Conservation (phyloP, 2,113 vertebrate species). For the Brachionichthys hirsutus region DNA sequence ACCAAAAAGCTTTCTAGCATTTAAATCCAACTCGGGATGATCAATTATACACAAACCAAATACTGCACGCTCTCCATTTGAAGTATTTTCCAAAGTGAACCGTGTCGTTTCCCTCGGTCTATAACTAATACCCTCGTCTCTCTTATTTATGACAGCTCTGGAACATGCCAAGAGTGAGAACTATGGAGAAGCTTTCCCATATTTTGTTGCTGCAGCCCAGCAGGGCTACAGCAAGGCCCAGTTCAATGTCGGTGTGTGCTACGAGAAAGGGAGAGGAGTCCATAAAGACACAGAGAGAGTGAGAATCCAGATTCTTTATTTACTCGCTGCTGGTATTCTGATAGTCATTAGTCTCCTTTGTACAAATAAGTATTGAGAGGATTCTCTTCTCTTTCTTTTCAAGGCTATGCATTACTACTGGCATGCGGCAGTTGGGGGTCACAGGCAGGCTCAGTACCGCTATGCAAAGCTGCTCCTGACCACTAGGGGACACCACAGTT, state of each 20-base stretch:
- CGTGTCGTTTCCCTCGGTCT: background rate
- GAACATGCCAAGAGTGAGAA: conserved; percentile 77
- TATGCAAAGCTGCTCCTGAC: conserved; percentile 83
- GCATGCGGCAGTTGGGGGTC: conserved; percentile 79
- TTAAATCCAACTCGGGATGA: too few relatives aligned
- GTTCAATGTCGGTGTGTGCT: conserved; percentile 91
- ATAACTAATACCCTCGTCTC: background rate
- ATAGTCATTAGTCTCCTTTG: background rate
- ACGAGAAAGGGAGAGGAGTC: conserved; percentile 87
- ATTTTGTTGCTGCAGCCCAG: conserved; percentile 87
- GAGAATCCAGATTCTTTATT: background rate
- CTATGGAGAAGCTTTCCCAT: conserved; percentile 78
- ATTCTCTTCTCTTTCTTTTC: conserved; percentile 10
- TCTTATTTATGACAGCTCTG: conserved; percentile 77
- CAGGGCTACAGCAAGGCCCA: conserved; percentile 91
- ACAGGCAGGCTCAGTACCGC: conserved; percentile 88
- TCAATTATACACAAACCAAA: background rate
- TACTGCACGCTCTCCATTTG: background rate
- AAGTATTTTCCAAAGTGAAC: background rate
- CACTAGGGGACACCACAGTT: conserved; percentile 57
- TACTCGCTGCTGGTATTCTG: background rate
- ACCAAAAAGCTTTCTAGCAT: background rate
- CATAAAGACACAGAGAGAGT: conserved; percentile 81
- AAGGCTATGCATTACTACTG: conserved; percentile 86
- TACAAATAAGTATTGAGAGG: background rate